These are phyloP conservation scores for Myathropa florea DNA, from an alignment of 2,888 invertebrate species.

Conservation along the genomic window DNA sequence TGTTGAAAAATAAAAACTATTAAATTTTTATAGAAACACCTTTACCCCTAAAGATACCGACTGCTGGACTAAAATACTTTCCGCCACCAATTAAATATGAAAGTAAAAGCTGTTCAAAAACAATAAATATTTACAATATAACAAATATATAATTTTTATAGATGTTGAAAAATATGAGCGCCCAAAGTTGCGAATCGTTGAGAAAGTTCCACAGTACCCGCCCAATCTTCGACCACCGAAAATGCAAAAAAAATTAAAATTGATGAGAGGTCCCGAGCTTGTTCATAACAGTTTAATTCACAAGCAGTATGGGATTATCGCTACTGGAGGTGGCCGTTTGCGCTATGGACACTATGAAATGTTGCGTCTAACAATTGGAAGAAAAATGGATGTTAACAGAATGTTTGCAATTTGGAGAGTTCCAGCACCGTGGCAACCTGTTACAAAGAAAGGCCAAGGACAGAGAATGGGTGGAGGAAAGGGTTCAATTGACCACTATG, in stretches of 20 bases:
- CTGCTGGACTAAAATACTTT: slow-evolving; percentile 87
- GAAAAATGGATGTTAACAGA: slow-evolving; percentile 88
- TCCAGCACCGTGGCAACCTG: slow-evolving; percentile 97
- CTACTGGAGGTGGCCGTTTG: slow-evolving; percentile 91
- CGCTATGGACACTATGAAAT: slow-evolving; percentile 92
- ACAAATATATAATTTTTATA: slow-evolving; percentile 75
- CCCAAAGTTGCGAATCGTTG: slow-evolving; percentile 86
- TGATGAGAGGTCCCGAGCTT: slow-evolving; percentile 94
- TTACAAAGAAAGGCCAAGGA: slow-evolving; percentile 94
- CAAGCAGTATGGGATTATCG: slow-evolving; percentile 96
- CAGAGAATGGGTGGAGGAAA: slow-evolving; percentile 98
- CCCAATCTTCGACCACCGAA: slow-evolving; percentile 87
- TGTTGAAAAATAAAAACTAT: neutral
- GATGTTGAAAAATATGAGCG: slow-evolving; percentile 88
- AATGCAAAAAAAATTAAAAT: slow-evolving; percentile 90
- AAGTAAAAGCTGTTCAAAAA: slow-evolving; percentile 81
- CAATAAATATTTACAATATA: neutral
- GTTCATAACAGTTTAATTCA: slow-evolving; percentile 92
- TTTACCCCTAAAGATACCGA: neutral
- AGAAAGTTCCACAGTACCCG: slow-evolving; percentile 88
- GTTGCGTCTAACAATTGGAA: slow-evolving; percentile 88
- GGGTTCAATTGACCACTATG: slow-evolving; percentile 96
- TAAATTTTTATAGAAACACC: slow-evolving; percentile 15
- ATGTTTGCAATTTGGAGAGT: slow-evolving; percentile 98
- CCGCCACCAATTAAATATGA: slow-evolving; percentile 86